phyloP scores from a whole-genome alignment of 2,888 invertebrate species.

The Phengaris arion region DNA sequence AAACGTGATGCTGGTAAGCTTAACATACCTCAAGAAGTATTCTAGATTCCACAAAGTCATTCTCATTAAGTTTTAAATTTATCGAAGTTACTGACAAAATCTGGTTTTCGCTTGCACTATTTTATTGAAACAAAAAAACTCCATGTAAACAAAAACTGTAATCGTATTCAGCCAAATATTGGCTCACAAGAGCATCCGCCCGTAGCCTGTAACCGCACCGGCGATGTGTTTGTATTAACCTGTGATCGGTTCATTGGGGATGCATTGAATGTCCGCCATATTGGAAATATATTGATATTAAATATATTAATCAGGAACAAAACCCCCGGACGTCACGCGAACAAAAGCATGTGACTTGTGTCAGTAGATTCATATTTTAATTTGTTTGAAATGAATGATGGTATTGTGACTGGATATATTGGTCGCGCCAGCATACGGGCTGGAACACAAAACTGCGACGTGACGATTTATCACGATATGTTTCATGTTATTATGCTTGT shows the following conservation, averaged over 20 bases:
- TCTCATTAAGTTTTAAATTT: no score
- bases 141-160: background rate
- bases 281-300: constrained; percentile 14
- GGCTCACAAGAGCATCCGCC: background rate
- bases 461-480: no score
- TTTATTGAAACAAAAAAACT: background rate
- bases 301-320: constrained; percentile 1
- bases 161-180: background rate
- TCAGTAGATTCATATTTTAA: background rate
- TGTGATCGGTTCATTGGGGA: background rate
- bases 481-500: no score
- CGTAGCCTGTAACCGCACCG: background rate
- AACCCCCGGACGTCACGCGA: background rate
- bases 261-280: constrained; percentile 1
- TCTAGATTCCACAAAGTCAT: no score
- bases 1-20: no score
- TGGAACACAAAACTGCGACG: no score
- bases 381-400: constrained; percentile 1
- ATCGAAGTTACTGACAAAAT: no score
- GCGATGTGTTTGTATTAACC: background rate
- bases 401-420: background rate
- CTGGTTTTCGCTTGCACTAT: no score
- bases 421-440: no score
- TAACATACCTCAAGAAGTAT: no score
- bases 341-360: background rate